A percentile compares a stretch with the other conserved stretches of the same genome.
phyloP scores from a whole-genome alignment of 2,113 vertebrate species.

The Tenebrosternarchus preto region DNA sequence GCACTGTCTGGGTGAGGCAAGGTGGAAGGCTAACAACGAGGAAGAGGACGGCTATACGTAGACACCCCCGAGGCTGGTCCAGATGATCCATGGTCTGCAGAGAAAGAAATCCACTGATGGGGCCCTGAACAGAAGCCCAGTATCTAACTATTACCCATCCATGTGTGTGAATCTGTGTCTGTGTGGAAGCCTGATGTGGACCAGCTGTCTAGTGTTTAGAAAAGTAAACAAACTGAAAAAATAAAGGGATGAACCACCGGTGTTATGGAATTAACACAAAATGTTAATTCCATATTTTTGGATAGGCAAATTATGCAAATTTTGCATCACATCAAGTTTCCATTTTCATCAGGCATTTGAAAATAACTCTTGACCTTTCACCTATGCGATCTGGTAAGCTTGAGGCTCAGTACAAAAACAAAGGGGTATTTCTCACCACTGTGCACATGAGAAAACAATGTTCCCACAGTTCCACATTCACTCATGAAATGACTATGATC shows the following conservation, averaged over 20 bases:
- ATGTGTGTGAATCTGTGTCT: background rate
- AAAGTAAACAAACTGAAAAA: slow-evolving; percentile 11
- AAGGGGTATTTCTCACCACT: slow-evolving; percentile 13
- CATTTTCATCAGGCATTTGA: slow-evolving; percentile 1
- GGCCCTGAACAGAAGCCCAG: slow-evolving; percentile 11
- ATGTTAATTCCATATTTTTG: background rate
- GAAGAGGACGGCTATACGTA: slow-evolving; percentile 58
- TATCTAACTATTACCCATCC: background rate
- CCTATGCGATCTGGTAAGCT: slow-evolving; percentile 10
- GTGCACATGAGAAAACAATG: background rate
- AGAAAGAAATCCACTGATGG: background rate
- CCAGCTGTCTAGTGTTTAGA: slow-evolving; percentile 21
- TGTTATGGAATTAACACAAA: slow-evolving; percentile 29
- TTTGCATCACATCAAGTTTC: background rate
- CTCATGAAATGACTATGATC: background rate
- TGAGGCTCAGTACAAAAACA: background rate
- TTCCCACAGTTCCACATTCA: background rate
- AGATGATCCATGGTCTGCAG: slow-evolving; percentile 63
- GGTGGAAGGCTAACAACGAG: slow-evolving; percentile 62
- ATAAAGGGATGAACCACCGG: background rate
- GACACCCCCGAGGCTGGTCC: slow-evolving; percentile 54
- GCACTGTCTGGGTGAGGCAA: slow-evolving; percentile 67
- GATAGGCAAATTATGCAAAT: slow-evolving; percentile 8
- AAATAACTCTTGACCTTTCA: slow-evolving; percentile 20
- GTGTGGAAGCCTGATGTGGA: slow-evolving; percentile 21